Base-by-base conservation (phyloP, 2,888 invertebrate genomes). In the Limnephilus rhombicus region DNA sequence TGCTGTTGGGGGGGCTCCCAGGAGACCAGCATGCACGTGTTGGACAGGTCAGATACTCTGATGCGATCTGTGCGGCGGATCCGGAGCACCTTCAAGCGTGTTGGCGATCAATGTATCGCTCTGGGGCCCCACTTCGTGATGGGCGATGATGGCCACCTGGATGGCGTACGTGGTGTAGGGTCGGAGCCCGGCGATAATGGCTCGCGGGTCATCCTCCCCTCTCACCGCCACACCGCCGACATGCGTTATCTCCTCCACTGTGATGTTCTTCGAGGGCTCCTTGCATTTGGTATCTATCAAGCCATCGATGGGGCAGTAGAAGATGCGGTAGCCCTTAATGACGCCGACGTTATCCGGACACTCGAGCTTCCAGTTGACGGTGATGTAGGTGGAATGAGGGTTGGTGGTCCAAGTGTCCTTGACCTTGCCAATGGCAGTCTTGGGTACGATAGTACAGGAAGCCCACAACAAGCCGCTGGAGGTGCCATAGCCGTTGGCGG, bases 381-480 rank as follows among this genome's bases (percentile, higher is more conserved):
- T 96, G n/a, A 98, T 97, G 41, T 95, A 96, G 49, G 95, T 95
- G 13, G 97, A 95, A n/a, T 95, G 96, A 24, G 96, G 95, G 3
- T 95, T 94, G 90, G 95, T 95, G 90, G 96, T 95, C 95, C 96
- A 96, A 3, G 97, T 96, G 31, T 96, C 96, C 93, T 96, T 96
- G 95, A 97, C 96, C 95, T 97, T 97, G 3, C 96, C 96, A 15
- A 96, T 95, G 34, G 95, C 95, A 53, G 94, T 95, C 91, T 95
- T 95, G 92, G 95, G 95, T 37, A 93, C 89, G 85, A 93, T 88
- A 45, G 93, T 93, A 91, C 98, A 98, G 80, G 97, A 97, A 15
- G 98, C 97, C 98, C 98, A 98, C 18, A 97, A 96, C 97, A 98
- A 98, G 1, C 98, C 98, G 94, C 98, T 98, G 94, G 98, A 98